Base-by-base conservation (phyloP, 2,113 vertebrate genomes). In the Ibidorhyncha struthersii region DNA sequence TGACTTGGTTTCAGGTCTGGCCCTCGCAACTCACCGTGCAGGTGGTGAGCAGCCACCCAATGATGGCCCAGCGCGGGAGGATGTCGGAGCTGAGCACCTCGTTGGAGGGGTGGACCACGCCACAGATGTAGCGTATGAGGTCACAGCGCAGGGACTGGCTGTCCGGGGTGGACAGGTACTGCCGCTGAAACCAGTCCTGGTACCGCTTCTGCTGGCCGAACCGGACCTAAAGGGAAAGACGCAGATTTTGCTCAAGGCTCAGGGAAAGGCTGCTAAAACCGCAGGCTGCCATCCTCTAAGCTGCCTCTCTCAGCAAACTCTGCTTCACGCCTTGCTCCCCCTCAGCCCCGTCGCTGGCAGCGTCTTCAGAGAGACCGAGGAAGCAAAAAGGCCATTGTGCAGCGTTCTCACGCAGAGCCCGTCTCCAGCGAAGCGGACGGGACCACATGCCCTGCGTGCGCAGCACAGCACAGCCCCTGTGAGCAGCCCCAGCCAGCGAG, bases 121-220 rank as follows among this genome's bases (percentile, higher is more conserved):
- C 99, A 4, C 99, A 99, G 98, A 99, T 99, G 97, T 99, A 99
- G 25, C 99, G 99, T 45, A 99, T 99, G 65, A 99, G 99, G 93
- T 99, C 99, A 9, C 99, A 99, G 97, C 99, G 99, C 91, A 99
- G 98, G 4, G 99, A 99, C 26, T 99, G 99, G 95, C 99, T 99
- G 96, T 99, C 99, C 0, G 99, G 99, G 1, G 99, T 99, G 73
- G 99, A 99, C 91, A 99, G 98, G 93, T 99, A 99, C 95, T 99
- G 99, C 30, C 99, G 95, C 98, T 99, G 99, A 66, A 99, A 99
- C 99, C 99, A 99, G 96, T 99, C 99, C 97, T 99, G 99, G 92
- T 99, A 99, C 2, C 99, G 98, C 96, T 99, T 99, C 98, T 99
- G 99, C 96, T 99, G 99, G 26, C 99, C 99, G 1, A 99, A 99